Evolutionary conservation across 2,888 invertebrate species (phyloP).

Genomic region (Lasioglossum figueresi): DNA sequence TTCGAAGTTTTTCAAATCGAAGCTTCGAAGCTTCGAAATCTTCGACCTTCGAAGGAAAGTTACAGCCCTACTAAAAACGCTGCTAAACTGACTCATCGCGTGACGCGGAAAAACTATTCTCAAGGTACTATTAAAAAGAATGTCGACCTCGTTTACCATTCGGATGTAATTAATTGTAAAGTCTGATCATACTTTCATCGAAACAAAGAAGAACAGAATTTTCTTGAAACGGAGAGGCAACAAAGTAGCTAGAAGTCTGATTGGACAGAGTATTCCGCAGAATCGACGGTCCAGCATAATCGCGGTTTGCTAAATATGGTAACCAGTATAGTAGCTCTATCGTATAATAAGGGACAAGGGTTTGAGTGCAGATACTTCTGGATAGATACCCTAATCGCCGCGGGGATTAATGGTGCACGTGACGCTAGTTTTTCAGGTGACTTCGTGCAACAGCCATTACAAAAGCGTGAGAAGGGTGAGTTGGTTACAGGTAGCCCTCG

Average conservation of each 20-base stretch:
- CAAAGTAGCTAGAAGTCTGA: neutral
- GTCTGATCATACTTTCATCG: neutral
- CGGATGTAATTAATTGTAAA: neutral
- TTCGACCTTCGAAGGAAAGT: too few species aligned
- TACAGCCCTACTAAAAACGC: neutral
- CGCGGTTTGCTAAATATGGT: neutral
- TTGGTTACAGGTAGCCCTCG: conserved; percentile 64
- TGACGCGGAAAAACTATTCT: neutral
- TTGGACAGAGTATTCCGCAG: neutral
- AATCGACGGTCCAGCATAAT: neutral
- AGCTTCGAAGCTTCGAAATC: too few species aligned
- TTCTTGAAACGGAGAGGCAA: neutral
- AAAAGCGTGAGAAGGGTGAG: conserved; percentile 74
- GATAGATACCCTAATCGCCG: conserved; percentile 62
- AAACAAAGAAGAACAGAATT: neutral
- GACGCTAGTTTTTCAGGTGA: conserved; percentile 68
- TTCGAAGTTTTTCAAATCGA: too few species aligned
- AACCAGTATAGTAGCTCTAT: conserved; percentile 28
- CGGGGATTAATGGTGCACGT: conserved; percentile 70
- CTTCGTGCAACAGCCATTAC: conserved; percentile 72
- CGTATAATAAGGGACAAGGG: conserved; percentile 57
- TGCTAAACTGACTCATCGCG: neutral
- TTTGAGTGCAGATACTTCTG: conserved; percentile 49
- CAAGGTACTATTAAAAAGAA: neutral
- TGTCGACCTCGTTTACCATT: neutral